Evolutionary conservation across 1,140 invertebrate species (phyloP), one percentile per base, ranked within the genome.

Genomic region (Gonioctena quinquepunctata): DNA sequence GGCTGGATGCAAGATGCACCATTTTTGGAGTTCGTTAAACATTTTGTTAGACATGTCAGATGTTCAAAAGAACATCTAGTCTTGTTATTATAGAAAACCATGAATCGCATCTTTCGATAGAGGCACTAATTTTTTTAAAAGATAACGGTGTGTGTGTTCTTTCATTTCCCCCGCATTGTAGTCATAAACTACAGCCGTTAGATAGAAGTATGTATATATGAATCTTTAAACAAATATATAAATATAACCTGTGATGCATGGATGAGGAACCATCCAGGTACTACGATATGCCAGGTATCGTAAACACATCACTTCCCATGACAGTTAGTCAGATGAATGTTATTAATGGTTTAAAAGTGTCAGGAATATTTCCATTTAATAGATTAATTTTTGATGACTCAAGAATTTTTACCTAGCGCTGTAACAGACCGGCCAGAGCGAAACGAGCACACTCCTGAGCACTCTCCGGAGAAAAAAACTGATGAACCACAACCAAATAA

Each of bases 181-280:
- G 78, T 21, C 83, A 84, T 65, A 81, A 83, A 68, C 66, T 85
- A 19, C 84, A 85, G 65, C 84, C 83, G 1, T 73, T 86, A 1
- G 85, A 85, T 69, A n/a, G n/a, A n/a, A n/a, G 56, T 76, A 2
- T 60, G 70, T 3, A 79, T 85, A 3, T 83, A 71, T 73, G 79
- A 75, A 0, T 79, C 82, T 5, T 82, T 85, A 8, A 86, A 85
- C 70, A 78, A 68, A 13, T 69, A 77, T 71, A 72, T 80, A 48
- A 76, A 75, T 64, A 0, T 79, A 11, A 70, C 76, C 23, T 77
- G 76, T 57, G 80, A 84, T 75, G 77, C 52, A 26, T 87, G 85
- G 84, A 77, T 86, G 79, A 48, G 69, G 69, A 83, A 65, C 66
- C 77, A 87, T 62, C 81, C 83, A 25, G 83, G 83, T 18, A 85